Base-by-base conservation (phyloP, 64 coral and sea anemone species). In the Dendrophyllia cribrosa region DNA sequence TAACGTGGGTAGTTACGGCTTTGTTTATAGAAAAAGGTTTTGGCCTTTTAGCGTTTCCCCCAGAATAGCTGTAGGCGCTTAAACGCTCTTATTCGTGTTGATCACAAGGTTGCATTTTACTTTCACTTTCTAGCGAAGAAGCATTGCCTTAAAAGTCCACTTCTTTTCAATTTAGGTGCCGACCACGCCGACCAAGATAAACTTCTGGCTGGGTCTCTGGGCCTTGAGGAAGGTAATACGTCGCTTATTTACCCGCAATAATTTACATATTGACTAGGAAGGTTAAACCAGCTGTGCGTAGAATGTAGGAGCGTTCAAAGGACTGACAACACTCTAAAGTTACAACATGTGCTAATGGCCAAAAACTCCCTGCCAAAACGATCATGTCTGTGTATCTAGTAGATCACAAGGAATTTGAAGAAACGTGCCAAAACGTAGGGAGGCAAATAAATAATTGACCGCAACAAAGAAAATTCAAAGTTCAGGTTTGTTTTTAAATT, bases 141-240 rank as follows among this genome's bases (percentile, higher is more conserved):
- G 6, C 25, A 62, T 56, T 24, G 14, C 58, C 77, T 62, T 84
- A 67, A 75, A 50, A 50, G 62, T 52, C 12, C 34, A 51, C 47
- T 84, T 67, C 10, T 58, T 5, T 48, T 50, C 47, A 34, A 50
- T 67, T 51, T 51, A 84, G 80, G 80, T 26, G 62, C 80, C 62
- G 80, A 84, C 45, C 60, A 84, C 80, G 59, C 80, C 7, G 80
- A 84, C 9, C 80, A 84, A 66, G 80, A 84, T 65, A 67, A 65
- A 43, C 43, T 84, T 3, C 51, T 68, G 80, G 62, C 80, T 68
- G 80, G 43, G 10, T 84, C 80, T 51, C 60, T 67, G 80, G 4
- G 80, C 80, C 62, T 84, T 21, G 80, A 51, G 46, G 80, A 84
- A 84, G 80, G 80, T 84, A 68, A 84, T 50, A 75, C 14, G 44